Conservation (phyloP, 2,888 invertebrate genomes). For the Alentia gelatinosa region DNA sequence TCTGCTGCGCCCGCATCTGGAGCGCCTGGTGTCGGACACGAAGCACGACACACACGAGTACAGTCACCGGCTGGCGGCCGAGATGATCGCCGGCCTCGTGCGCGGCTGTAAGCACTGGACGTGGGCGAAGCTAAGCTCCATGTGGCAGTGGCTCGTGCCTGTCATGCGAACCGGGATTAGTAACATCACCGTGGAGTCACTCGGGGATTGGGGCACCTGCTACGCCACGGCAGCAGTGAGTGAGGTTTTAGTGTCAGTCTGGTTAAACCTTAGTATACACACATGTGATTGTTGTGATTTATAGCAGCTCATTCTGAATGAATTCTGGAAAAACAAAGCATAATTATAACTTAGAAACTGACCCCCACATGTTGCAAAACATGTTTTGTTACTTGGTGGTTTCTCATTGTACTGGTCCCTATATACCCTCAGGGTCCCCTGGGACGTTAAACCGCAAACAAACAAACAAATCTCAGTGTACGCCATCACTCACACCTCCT, state of each 20-base stretch:
- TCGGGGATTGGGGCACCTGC: constrained; percentile 88
- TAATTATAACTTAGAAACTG: too few species aligned
- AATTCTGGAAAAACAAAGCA: too few species aligned
- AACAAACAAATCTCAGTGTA: too few species aligned
- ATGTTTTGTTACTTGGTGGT: too few species aligned
- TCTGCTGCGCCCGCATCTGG: constrained; percentile 85
- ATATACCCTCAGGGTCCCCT: too few species aligned
- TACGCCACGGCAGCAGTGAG: constrained; percentile 86
- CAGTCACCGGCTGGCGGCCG: constrained; percentile 90
- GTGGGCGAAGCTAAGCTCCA: constrained; percentile 81
- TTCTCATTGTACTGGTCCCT: too few species aligned
- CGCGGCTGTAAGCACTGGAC: constrained; percentile 92
- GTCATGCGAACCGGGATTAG: constrained; percentile 85
- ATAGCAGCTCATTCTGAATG: neutral
- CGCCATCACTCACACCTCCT: too few species aligned
- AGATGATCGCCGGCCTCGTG: constrained; percentile 89
- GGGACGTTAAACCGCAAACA: too few species aligned
- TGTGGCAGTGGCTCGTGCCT: constrained; percentile 86
- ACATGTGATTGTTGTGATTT: neutral
- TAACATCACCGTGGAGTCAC: constrained; percentile 85
- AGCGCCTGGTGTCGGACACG: constrained; percentile 83
- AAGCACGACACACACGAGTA: constrained; percentile 86
- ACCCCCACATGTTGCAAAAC: too few species aligned
- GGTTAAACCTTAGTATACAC: neutral
- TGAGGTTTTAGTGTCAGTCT: constrained; percentile 55